Evolutionary conservation across 2,797 vertebrate genomes (phyloP).

Genomic region (Bucorvus abyssinicus): DNA sequence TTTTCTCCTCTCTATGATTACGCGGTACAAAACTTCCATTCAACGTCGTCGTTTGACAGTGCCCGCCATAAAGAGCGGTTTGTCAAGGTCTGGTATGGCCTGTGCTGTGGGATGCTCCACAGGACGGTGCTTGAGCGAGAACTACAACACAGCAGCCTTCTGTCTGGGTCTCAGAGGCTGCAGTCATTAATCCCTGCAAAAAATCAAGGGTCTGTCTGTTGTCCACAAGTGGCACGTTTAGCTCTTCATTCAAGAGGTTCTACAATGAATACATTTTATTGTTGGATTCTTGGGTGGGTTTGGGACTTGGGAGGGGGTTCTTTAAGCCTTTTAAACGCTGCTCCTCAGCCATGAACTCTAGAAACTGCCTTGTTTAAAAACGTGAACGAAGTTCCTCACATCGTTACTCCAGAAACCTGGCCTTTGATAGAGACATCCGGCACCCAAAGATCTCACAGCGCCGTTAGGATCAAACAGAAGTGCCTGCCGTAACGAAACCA

Average conservation of each 20-base stretch:
- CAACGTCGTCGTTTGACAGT: not conserved
- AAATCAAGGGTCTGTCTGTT: not conserved
- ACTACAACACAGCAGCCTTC: conserved; percentile 11
- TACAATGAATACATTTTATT: not conserved
- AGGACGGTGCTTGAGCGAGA: not conserved
- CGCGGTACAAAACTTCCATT: not conserved
- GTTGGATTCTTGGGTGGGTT: not conserved
- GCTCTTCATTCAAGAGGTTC: not conserved
- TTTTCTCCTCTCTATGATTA: not conserved
- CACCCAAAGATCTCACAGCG: rapidly evolving
- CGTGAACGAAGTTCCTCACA: not conserved
- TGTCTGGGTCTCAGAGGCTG: not conserved
- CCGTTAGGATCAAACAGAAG: not conserved
- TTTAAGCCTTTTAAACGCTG: not conserved
- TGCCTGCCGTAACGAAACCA: not conserved
- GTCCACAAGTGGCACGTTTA: not conserved
- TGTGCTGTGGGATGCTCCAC: not conserved
- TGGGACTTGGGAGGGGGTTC: not conserved
- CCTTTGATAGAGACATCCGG: not conserved
- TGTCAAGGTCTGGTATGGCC: not conserved
- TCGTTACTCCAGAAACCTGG: not conserved
- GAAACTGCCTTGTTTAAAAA: not conserved
- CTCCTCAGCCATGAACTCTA: not conserved
- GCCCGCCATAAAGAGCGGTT: not conserved
- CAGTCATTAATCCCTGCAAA: not conserved